A percentile compares a stretch with the other conserved stretches of the same genome.
Conservation (phyloP, 2,113 vertebrate genomes). For the Spermophilus dauricus region DNA sequence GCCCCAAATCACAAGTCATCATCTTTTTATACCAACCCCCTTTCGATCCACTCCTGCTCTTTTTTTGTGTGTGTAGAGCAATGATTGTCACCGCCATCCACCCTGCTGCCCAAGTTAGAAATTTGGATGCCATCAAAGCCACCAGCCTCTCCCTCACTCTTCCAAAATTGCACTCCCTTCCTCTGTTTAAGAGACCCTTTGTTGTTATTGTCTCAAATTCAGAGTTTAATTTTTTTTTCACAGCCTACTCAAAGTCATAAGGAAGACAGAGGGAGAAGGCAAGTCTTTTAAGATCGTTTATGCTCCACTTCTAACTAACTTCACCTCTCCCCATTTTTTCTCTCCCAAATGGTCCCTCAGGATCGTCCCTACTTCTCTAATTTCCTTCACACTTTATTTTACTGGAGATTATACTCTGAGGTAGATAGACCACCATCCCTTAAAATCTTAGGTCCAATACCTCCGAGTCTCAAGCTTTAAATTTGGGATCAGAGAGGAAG, state of each 20-base stretch:
- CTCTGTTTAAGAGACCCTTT: neutral
- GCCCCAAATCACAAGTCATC: constrained; percentile 66
- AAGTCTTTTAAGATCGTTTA: neutral
- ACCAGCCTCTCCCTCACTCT: neutral
- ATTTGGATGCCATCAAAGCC: constrained; percentile 7
- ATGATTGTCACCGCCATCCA: constrained; percentile 35
- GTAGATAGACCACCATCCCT: neutral
- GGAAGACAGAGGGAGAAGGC: neutral
- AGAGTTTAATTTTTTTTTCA: neutral
- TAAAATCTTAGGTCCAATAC: neutral
- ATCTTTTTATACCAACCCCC: constrained; percentile 28
- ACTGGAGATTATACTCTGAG: neutral
- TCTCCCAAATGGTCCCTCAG: neutral
- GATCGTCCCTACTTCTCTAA: neutral
- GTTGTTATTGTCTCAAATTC: neutral
- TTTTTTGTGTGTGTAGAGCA: constrained; percentile 45
- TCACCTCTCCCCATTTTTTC: neutral
- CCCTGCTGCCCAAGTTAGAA: constrained; percentile 27
- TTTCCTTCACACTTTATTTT: constrained; percentile 9
- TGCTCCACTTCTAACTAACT: neutral
- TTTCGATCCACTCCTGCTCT: neutral
- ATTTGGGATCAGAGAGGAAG: neutral
- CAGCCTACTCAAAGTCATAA: neutral
- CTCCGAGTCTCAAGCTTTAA: neutral
- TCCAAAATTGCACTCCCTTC: constrained; percentile 29